Evolutionary conservation across 2,888 invertebrate genomes (phyloP).

Genomic region (Sinotaia quadrata): DNA sequence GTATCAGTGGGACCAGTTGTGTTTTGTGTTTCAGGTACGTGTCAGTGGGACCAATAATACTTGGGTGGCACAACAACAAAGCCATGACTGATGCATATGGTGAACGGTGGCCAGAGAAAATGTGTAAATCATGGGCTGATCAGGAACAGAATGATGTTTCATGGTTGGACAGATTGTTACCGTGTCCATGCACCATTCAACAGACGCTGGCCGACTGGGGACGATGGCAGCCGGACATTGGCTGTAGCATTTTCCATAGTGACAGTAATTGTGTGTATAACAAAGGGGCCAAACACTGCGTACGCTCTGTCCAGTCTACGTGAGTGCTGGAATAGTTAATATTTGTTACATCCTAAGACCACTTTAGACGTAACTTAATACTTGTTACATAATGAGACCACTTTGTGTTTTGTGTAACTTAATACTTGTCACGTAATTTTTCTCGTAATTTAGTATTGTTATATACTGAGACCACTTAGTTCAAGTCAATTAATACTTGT

Average conservation of each 20-base stretch:
- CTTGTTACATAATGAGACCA: no score
- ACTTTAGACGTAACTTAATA: no score
- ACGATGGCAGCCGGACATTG: slow-evolving; percentile 82
- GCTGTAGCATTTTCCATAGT: slow-evolving; percentile 75
- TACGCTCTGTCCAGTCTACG: slow-evolving; percentile 91
- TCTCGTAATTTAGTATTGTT: no score
- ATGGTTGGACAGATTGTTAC: slow-evolving; percentile 76
- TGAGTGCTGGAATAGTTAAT: slow-evolving; percentile 73
- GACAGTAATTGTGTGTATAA: slow-evolving; percentile 79
- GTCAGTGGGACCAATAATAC: slow-evolving; percentile 47
- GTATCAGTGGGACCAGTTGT: no score
- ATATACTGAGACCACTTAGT: no score
- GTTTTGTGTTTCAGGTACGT: slow-evolving; percentile 51
- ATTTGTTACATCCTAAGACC: no score
- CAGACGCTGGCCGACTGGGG: slow-evolving; percentile 95
- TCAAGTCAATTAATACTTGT: no score
- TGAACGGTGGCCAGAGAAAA: slow-evolving; percentile 83
- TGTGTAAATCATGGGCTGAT: slow-evolving; percentile 93
- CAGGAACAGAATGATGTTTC: slow-evolving; percentile 88
- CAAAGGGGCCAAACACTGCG: slow-evolving; percentile 92
- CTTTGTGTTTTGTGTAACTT: no score
- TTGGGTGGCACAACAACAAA: slow-evolving; percentile 60
- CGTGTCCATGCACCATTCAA: slow-evolving; percentile 90
- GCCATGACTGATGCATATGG: slow-evolving; percentile 75
- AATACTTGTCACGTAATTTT: no score